A percentile compares a stretch with the other conserved stretches of the same genome.
Evolutionary conservation across 2,797 vertebrate genomes (phyloP).

Genomic region (Luscinia megarhynchos): DNA sequence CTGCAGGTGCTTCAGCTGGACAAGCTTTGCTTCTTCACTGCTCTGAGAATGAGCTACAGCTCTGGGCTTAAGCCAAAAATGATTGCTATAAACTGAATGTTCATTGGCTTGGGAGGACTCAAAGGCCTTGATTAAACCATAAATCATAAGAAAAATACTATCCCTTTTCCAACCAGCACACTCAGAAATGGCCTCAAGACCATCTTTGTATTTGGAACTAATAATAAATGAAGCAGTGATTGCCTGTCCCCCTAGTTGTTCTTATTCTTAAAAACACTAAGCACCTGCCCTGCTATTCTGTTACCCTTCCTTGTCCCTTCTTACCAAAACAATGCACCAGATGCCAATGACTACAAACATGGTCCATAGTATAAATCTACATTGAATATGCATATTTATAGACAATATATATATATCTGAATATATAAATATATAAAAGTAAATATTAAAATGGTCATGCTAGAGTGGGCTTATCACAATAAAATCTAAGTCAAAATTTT

Average conservation of each 20-base stretch:
- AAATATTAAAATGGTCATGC: background rate
- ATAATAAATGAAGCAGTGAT: background rate
- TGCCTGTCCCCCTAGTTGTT: accelerated
- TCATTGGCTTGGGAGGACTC: background rate
- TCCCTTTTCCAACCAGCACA: background rate
- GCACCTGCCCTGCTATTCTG: background rate
- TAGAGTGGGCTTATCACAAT: background rate
- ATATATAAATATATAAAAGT: background rate
- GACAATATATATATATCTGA: background rate
- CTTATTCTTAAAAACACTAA: background rate
- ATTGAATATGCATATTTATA: background rate
- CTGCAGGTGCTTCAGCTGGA: background rate
- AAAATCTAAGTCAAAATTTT: background rate
- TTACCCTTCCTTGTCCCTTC: background rate
- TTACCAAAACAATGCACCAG: background rate
- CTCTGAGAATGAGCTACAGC: background rate
- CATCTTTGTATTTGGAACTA: background rate
- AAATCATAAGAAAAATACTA: background rate
- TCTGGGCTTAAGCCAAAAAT: background rate
- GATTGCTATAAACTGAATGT: background rate
- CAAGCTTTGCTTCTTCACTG: background rate
- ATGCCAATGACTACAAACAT: background rate
- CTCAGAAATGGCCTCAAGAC: background rate
- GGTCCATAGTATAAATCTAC: background rate
- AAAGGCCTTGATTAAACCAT: background rate